Conservation (phyloP, 2,797 vertebrate genomes). For the Lagorchestes hirsutus region DNA sequence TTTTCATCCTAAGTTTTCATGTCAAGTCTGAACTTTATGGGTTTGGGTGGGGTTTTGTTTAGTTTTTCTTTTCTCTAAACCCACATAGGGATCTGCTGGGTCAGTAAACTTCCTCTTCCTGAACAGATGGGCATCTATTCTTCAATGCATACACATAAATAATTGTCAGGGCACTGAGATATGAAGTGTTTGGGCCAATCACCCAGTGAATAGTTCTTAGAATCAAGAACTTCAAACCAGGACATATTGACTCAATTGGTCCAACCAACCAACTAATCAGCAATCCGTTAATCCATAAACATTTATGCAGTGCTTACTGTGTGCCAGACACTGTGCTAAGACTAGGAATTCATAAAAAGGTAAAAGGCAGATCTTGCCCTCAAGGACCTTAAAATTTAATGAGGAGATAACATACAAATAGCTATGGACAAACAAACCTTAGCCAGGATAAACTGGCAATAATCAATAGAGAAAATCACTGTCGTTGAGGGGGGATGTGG, state of each 20-base stretch:
- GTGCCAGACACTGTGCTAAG: not conserved
- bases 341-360: not conserved
- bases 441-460: not conserved
- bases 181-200: not conserved
- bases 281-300: not conserved
- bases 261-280: not conserved
- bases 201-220: not conserved
- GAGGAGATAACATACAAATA: not conserved
- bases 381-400: not conserved
- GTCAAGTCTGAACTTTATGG: not conserved
- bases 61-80: not conserved
- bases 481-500: not conserved
- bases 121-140: not conserved
- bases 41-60: not conserved
- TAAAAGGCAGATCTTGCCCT: not conserved
- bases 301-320: not conserved
- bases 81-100: not conserved
- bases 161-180: not conserved
- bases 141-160: not conserved
- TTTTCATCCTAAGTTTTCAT: not conserved
- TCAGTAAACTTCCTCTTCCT: not conserved
- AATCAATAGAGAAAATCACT: not conserved
- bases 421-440: not conserved
- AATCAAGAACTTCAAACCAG: not conserved
- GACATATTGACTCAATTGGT: not conserved